A percentile compares a stretch with the other conserved stretches of the same genome.
These are phyloP conservation scores for Junco hyemalis DNA, from an alignment of 2,113 vertebrate genomes.

Conservation along the genomic window DNA sequence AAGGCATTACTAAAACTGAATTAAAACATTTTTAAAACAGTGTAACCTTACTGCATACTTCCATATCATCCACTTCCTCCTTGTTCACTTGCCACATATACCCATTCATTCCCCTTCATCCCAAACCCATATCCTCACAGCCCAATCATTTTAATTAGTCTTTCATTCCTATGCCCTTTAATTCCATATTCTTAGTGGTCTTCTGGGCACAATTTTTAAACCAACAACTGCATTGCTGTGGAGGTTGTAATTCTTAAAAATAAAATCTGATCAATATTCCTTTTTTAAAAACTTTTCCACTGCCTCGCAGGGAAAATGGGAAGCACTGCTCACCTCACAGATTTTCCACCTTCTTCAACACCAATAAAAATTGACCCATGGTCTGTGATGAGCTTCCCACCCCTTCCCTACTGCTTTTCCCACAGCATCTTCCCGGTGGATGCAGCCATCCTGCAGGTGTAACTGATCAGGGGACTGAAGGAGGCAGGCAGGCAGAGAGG, in stretches of 20 bases:
- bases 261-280: background rate
- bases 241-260: background rate
- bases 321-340: background rate
- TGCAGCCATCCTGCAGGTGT: background rate
- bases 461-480: background rate
- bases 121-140: background rate
- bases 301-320: background rate
- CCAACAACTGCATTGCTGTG: fast-evolving
- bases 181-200: background rate
- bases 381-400: background rate
- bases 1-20: background rate
- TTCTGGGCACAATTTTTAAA: background rate
- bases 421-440: background rate
- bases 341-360: background rate
- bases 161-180: background rate
- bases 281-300: background rate
- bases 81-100: background rate
- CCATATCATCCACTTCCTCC: fast-evolving
- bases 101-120: background rate
- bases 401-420: background rate
- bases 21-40: background rate
- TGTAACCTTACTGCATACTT: background rate
- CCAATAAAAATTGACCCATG: background rate
- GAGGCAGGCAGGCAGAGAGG: background rate
- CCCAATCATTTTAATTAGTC: background rate